Percentiles rank a stretch among this genome's conserved stretches.
phyloP scores from a whole-genome alignment of 2,113 vertebrate genomes.

The Lophura nycthemera region DNA sequence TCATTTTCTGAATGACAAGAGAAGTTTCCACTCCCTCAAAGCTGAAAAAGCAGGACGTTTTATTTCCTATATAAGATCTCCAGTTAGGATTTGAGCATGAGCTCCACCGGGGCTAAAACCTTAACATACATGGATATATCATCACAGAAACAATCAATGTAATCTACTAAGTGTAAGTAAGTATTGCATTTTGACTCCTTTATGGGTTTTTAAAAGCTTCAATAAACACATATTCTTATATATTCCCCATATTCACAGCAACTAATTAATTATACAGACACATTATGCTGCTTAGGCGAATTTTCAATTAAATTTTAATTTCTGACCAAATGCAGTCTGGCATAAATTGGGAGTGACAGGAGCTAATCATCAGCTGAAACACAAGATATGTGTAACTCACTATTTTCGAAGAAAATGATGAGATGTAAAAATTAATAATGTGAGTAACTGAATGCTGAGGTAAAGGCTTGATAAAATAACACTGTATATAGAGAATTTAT shows the following conservation, averaged over 20 bases:
- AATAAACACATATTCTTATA: neutral
- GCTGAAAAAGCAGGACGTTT: neutral
- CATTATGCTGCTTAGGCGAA: neutral
- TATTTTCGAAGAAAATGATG: neutral
- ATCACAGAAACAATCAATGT: neutral
- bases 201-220: neutral
- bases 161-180: neutral
- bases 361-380: neutral
- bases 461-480: neutral
- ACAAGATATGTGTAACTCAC: neutral
- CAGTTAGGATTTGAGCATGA: neutral
- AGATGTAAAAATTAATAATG: neutral
- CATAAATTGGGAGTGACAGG: neutral
- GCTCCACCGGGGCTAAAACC: neutral
- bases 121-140: accelerated
- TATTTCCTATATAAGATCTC: neutral
- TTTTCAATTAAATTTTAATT: conserved; percentile 20
- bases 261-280: neutral
- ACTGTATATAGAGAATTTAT: neutral
- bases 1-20: neutral
- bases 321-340: neutral
- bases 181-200: neutral
- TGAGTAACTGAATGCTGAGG: neutral
- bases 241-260: neutral
- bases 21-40: neutral